Conservation (phyloP, 2,888 invertebrate genomes). For the Pterostichus madidus region DNA sequence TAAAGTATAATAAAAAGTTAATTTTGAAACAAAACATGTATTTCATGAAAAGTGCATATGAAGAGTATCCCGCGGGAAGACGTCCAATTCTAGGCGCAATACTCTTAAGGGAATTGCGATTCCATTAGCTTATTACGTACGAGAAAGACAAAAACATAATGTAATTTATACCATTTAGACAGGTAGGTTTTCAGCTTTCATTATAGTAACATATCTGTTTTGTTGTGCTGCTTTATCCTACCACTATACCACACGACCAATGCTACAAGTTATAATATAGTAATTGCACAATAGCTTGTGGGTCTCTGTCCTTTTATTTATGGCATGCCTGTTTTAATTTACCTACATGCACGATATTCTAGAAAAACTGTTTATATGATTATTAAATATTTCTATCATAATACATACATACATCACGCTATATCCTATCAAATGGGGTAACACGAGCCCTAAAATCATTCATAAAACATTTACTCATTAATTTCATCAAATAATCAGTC, state of each 20-base stretch:
- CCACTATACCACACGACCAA: background rate
- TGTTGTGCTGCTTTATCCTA: background rate
- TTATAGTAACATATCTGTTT: conserved; percentile 26
- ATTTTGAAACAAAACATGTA: conserved; percentile 7
- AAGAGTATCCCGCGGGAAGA: conserved; percentile 4
- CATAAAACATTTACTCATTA: no score
- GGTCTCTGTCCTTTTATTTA: no score
- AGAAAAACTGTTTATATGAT: no score
- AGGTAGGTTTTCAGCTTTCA: conserved; percentile 44
- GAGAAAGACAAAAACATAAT: conserved; percentile 55
- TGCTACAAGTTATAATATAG: background rate
- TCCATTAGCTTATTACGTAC: conserved; percentile 61
- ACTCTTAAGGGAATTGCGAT: conserved; percentile 52
- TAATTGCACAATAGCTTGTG: conserved; percentile 29
- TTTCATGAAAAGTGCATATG: conserved; percentile 49
- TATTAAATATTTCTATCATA: no score
- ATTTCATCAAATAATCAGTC: no score
- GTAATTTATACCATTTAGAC: conserved; percentile 51
- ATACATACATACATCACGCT: no score
- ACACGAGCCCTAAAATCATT: no score
- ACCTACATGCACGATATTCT: no score
- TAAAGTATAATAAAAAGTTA: conserved; percentile 2
- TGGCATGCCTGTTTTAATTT: no score
- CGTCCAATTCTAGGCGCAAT: background rate
- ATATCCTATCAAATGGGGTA: no score